Evolutionary conservation across 2,797 vertebrate genomes (phyloP).

Genomic region (Thunnus albacares): DNA sequence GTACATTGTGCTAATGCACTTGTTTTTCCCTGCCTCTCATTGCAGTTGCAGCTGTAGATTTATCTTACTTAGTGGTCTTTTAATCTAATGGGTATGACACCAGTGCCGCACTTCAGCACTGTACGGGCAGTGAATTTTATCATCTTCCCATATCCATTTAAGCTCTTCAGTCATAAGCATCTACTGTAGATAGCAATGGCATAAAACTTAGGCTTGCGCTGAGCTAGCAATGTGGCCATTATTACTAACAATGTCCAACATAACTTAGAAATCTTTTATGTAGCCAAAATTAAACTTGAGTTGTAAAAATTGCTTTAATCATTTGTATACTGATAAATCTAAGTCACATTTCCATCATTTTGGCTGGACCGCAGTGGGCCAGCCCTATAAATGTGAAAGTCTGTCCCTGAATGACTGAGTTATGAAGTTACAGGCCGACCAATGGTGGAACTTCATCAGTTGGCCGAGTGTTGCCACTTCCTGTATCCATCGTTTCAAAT

Average conservation of each 20-base stretch:
- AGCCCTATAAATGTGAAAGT: too few species aligned
- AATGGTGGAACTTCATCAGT: too few species aligned
- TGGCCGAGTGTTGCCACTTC: too few species aligned
- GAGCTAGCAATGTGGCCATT: background rate
- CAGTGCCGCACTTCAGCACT: background rate
- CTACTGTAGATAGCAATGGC: background rate
- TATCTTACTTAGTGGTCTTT: constrained; percentile 35
- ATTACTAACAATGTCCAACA: background rate
- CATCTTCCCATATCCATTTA: constrained; percentile 24
- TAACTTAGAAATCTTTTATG: background rate
- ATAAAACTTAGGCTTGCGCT: background rate
- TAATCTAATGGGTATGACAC: constrained; percentile 30
- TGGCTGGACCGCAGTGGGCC: too few species aligned
- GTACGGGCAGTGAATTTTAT: constrained; percentile 14
- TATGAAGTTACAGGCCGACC: too few species aligned
- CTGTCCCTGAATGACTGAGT: too few species aligned
- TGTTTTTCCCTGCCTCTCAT: constrained; percentile 7
- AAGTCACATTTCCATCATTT: background rate
- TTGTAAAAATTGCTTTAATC: too few species aligned
- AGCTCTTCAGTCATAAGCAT: constrained; percentile 22
- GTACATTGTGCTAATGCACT: constrained; percentile 13
- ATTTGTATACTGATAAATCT: too few species aligned
- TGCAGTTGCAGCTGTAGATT: constrained; percentile 16
- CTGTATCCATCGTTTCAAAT: too few species aligned
- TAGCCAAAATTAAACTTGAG: background rate